Evolutionary conservation across 1,140 invertebrate species (phyloP).

Genomic region (Tribolium castaneum): DNA sequence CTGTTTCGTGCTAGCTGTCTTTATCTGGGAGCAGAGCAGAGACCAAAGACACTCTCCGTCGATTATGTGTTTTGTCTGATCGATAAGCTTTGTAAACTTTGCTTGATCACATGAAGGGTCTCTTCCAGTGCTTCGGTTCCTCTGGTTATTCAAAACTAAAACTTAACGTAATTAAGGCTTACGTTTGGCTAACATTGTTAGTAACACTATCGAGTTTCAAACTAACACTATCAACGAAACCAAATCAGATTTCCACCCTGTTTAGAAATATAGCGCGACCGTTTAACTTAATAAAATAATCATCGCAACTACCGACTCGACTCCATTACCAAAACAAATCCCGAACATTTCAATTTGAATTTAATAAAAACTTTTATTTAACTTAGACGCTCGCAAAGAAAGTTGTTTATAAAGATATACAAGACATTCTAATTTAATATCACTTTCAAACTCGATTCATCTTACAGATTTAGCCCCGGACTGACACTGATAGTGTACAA

Average conservation of each 20-base stretch:
- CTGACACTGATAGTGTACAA: neutral
- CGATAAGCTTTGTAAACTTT: conserved; percentile 31
- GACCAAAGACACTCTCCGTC: neutral
- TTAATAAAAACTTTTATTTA: conserved; percentile 35
- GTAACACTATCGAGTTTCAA: conserved; percentile 22
- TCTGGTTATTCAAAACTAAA: conserved; percentile 33
- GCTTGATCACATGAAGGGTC: conserved; percentile 23
- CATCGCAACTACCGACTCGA: neutral
- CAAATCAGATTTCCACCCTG: neutral
- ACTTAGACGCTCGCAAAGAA: neutral
- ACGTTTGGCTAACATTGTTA: conserved; percentile 32
- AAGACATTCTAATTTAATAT: conserved; percentile 27
- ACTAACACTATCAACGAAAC: conserved; percentile 30
- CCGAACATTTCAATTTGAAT: neutral
- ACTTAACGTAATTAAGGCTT: conserved; percentile 30
- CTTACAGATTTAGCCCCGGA: neutral
- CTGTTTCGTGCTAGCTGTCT: conserved; percentile 14
- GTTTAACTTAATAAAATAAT: neutral
- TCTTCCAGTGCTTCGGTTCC: conserved; percentile 18
- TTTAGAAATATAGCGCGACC: neutral
- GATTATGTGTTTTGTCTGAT: conserved; percentile 35
- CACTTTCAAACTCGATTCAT: conserved; percentile 20
- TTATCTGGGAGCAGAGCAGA: neutral
- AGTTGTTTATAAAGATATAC: conserved; percentile 28
- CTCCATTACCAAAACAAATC: neutral